A percentile compares a stretch with the other conserved stretches of the same genome.
Conservation (phyloP, 30 jellyfish, hydroid and myxozoan species). For the Catostylus mosaicus region DNA sequence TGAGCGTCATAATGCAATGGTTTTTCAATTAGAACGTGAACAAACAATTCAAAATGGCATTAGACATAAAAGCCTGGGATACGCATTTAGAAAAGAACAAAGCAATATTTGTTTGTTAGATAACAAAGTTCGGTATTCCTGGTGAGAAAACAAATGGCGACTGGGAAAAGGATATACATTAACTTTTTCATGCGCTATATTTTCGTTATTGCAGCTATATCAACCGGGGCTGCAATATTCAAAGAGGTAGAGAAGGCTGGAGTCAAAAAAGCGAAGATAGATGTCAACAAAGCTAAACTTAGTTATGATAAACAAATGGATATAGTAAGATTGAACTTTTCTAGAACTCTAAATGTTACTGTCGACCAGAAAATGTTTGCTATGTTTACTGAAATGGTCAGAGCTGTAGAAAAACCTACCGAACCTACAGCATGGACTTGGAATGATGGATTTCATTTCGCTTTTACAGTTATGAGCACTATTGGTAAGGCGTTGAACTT, state of each 20-base stretch:
- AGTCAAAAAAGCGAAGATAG: not conserved
- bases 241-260: slow-evolving; percentile 7
- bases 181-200: slow-evolving; percentile 9
- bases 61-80: not conserved
- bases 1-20: not conserved
- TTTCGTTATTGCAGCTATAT: not conserved
- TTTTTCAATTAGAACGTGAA: no score
- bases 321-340: not conserved
- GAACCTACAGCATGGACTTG: slow-evolving; percentile 23
- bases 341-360: slow-evolving; percentile 7
- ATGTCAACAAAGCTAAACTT: not conserved
- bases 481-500: slow-evolving; percentile 29
- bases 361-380: slow-evolving; percentile 9
- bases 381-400: not conserved
- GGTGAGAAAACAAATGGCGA: slow-evolving; percentile 4
- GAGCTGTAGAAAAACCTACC: not conserved
- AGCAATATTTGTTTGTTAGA: not conserved
- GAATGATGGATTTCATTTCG: slow-evolving; percentile 15
- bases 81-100: not conserved
- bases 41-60: not conserved
- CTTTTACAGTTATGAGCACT: slow-evolving; percentile 52
- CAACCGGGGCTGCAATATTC: slow-evolving; percentile 30
- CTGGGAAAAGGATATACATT: not conserved
- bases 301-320: not conserved
- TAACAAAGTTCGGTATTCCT: not conserved